phyloP scores from a whole-genome alignment of 2,888 invertebrate species.

The Agrenia bidenticulata region DNA sequence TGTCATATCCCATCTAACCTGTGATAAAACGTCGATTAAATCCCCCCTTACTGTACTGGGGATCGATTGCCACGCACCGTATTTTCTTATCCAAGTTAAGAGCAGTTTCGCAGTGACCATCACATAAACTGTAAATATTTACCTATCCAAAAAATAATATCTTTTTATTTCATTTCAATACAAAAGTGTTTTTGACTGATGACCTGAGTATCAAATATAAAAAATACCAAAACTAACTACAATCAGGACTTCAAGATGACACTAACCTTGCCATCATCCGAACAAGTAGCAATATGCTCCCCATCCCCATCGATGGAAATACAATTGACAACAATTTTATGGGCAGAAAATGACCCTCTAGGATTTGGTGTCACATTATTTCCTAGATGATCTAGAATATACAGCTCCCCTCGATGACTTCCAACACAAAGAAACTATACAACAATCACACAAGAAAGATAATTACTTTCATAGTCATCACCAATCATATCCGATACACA shows the following conservation, averaged over 20 bases:
- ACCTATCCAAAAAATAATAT: slow-evolving; percentile 58
- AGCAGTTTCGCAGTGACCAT: slow-evolving; percentile 73
- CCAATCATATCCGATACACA: background rate
- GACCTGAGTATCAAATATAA: too few species aligned
- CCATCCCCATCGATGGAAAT: slow-evolving; percentile 91
- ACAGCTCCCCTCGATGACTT: slow-evolving; percentile 86
- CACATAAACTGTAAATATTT: slow-evolving; percentile 83
- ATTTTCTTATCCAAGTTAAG: slow-evolving; percentile 78
- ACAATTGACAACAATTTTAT: slow-evolving; percentile 85
- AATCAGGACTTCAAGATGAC: background rate
- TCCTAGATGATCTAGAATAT: slow-evolving; percentile 88
- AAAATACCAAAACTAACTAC: too few species aligned
- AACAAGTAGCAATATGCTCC: slow-evolving; percentile 90
- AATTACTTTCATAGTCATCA: slow-evolving; percentile 13
- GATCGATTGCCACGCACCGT: slow-evolving; percentile 83
- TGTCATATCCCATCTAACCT: slow-evolving; percentile 61
- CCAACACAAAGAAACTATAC: slow-evolving; percentile 85
- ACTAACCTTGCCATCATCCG: slow-evolving; percentile 79
- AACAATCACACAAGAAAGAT: slow-evolving; percentile 42
- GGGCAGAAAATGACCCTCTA: slow-evolving; percentile 47
- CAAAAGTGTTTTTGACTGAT: background rate
- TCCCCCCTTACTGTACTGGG: slow-evolving; percentile 72
- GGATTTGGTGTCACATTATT: slow-evolving; percentile 63
- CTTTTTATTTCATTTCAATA: background rate
- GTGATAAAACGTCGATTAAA: slow-evolving; percentile 81